Conservation (phyloP, 2,888 invertebrate species). For the Chalcosyrphus nemorum region DNA sequence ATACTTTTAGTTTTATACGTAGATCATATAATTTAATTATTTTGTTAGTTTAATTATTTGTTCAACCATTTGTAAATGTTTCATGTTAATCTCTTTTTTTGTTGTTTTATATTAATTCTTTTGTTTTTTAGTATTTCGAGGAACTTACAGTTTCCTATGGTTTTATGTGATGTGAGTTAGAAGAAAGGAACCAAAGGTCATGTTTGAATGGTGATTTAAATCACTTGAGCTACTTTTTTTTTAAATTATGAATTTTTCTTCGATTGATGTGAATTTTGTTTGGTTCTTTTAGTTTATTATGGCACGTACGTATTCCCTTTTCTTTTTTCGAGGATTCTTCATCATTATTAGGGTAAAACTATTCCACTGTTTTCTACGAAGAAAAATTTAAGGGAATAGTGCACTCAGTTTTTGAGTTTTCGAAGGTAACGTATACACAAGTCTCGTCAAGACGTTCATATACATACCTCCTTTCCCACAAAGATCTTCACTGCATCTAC, state of each 20-base stretch:
- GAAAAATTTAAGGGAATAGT: no score
- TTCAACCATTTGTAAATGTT: conserved; percentile 75
- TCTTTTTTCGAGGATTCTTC: no score
- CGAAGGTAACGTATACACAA: no score
- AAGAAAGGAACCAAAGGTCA: conserved; percentile 70
- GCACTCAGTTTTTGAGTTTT: no score
- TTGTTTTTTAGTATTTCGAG: conserved; percentile 60
- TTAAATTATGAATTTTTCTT: conserved; percentile 63
- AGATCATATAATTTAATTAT: conserved; percentile 64
- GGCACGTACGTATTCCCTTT: no score
- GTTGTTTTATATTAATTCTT: conserved; percentile 54
- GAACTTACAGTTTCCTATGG: conserved; percentile 73
- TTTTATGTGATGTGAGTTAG: conserved; percentile 69
- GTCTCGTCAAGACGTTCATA: no score
- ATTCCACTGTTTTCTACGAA: no score
- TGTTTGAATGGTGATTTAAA: conserved; percentile 58
- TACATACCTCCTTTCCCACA: no score
- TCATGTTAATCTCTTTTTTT: conserved; percentile 62
- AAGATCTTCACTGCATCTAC: no score
- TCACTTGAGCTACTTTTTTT: conserved; percentile 70
- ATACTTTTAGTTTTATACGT: conserved; percentile 61
- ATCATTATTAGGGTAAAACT: no score
- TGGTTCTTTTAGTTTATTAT: no score
- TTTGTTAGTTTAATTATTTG: conserved; percentile 71
- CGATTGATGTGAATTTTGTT: conserved; percentile 73